Conservation (phyloP, 1,140 invertebrate genomes). For the Orius laevigatus region DNA sequence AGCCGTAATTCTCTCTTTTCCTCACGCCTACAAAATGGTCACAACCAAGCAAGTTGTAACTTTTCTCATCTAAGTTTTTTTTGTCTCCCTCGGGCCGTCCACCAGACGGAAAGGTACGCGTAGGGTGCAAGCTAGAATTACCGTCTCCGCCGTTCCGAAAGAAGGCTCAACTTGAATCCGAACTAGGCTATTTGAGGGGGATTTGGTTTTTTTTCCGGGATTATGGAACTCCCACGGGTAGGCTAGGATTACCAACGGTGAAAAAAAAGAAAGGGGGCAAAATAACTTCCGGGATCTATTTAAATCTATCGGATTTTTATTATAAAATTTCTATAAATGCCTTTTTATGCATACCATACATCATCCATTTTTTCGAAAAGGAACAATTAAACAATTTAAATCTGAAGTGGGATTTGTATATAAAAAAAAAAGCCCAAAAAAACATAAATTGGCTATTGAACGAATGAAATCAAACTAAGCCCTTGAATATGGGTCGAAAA, state of each 20-base stretch:
- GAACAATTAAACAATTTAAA: too few relatives aligned
- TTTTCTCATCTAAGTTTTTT: conserved; percentile 10
- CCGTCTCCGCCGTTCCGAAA: too few relatives aligned
- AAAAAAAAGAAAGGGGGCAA: not conserved
- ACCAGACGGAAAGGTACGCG: not conserved
- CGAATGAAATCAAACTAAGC: too few relatives aligned
- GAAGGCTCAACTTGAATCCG: not conserved
- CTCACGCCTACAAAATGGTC: conserved; percentile 4
- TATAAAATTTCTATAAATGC: too few relatives aligned
- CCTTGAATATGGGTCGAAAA: too few relatives aligned
- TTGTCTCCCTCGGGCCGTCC: not conserved
- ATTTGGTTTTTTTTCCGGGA: conserved; percentile 4
- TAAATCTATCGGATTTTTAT: not conserved
- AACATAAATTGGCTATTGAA: too few relatives aligned
- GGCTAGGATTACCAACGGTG: not conserved
- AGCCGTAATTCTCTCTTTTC: too few relatives aligned
- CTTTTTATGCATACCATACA: too few relatives aligned
- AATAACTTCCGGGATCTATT: not conserved
- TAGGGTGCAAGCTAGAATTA: conserved; percentile 1
- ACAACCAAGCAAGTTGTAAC: conserved; percentile 6
- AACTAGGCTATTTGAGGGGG: conserved; percentile 1
- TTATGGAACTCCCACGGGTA: conserved; percentile 2
- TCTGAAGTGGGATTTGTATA: too few relatives aligned
- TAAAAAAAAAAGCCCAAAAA: too few relatives aligned
- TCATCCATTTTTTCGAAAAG: too few relatives aligned